Evolutionary conservation across 2,113 vertebrate species (phyloP).

Genomic region (Ciconia boyciana): DNA sequence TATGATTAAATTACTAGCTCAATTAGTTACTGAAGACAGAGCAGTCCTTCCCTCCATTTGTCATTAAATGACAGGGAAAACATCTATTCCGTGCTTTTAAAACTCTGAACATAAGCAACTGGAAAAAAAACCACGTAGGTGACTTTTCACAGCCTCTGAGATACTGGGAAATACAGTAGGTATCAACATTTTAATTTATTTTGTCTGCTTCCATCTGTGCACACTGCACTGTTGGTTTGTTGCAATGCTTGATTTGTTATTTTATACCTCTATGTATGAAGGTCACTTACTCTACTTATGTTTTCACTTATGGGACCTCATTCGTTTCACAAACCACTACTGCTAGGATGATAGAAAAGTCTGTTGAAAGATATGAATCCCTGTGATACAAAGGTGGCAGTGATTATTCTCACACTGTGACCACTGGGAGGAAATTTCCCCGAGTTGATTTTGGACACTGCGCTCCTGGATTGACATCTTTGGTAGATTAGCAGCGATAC

Average conservation of each 20-base stretch:
- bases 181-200: conserved; percentile 34
- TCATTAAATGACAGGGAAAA: neutral
- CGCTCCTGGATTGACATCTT: neutral
- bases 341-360: conserved; percentile 4
- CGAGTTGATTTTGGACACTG: neutral
- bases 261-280: conserved; percentile 18
- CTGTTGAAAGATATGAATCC: conserved; percentile 36
- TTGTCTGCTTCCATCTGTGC: conserved; percentile 8
- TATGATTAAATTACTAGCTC: neutral
- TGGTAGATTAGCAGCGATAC: neutral
- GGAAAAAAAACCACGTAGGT: neutral
- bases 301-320: conserved; percentile 50
- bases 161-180: neutral
- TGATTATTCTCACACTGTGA: conserved; percentile 13
- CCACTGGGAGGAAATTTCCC: conserved; percentile 3
- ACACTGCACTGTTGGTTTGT: neutral
- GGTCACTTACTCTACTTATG: conserved; percentile 10
- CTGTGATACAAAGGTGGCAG: neutral
- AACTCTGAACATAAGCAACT: neutral
- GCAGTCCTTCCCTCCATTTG: neutral
- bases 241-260: conserved; percentile 17
- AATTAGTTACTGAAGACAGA: neutral
- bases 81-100: neutral
- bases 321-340: conserved; percentile 21
- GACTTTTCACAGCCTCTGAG: neutral